Conservation (phyloP, 2,888 invertebrate genomes). For the Scelioninae gen. 2 region DNA sequence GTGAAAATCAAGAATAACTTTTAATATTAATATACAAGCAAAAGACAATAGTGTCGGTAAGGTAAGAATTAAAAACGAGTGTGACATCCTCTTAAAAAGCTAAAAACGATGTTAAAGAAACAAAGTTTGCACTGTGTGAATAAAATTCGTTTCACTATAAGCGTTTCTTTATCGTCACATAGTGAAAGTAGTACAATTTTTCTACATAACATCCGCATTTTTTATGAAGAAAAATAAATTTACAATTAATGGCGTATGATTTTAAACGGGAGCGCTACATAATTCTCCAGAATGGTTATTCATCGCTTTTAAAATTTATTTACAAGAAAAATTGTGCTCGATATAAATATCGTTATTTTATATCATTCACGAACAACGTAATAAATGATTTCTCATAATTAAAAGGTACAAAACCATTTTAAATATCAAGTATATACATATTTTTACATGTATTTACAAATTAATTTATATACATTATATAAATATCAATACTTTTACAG, state of each 20-base stretch:
- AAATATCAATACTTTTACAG: background rate
- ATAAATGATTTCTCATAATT: conserved; percentile 1
- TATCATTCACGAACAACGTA: background rate
- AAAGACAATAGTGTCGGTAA: no score
- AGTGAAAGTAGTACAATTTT: no score
- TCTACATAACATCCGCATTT: conserved; percentile 4
- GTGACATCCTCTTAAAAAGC: no score
- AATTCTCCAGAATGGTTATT: conserved; percentile 26
- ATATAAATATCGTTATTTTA: conserved; percentile 5
- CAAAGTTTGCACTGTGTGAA: no score
- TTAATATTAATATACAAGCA: no score
- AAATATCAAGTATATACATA: conserved; percentile 44
- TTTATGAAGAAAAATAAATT: conserved; percentile 17
- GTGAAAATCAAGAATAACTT: no score
- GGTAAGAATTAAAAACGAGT: no score
- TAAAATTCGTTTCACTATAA: no score
- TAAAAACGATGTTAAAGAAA: conserved; percentile 25
- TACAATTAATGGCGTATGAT: conserved; percentile 26
- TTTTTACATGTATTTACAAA: conserved; percentile 44
- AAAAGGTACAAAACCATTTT: conserved; percentile 21
- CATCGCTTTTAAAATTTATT: conserved; percentile 4
- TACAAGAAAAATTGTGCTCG: conserved; percentile 2
- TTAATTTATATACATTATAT: conserved; percentile 25
- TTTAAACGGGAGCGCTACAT: conserved; percentile 40
- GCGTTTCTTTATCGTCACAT: no score